Evolutionary conservation across 53 echinoderm and acorn worm genomes (phyloP).

Genomic region (Echinometra lucunter): DNA sequence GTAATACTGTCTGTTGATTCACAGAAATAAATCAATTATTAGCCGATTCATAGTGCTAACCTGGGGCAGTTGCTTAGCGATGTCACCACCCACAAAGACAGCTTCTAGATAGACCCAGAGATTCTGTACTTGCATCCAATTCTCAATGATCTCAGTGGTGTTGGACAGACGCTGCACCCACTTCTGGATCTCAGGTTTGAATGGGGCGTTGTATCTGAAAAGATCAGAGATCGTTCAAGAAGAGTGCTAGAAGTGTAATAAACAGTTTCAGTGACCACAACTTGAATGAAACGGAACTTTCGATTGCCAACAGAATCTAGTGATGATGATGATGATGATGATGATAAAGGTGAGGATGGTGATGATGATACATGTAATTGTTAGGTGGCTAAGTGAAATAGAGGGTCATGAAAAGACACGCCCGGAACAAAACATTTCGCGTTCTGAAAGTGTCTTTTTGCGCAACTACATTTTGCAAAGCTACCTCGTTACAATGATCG

Average conservation of each 20-base stretch:
- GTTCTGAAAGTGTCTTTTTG: no score
- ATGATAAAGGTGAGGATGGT: neutral
- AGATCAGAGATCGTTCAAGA: neutral
- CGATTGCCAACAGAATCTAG: neutral
- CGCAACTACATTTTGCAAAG: no score
- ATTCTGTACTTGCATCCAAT: constrained; percentile 99
- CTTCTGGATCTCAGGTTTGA: constrained; percentile 99
- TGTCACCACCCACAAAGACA: constrained; percentile 99
- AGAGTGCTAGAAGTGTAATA: neutral
- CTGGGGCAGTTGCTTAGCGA: constrained; percentile 99
- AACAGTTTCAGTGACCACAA: neutral
- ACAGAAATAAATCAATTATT: no score
- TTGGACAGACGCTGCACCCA: constrained; percentile 99
- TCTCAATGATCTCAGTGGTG: constrained; percentile 99
- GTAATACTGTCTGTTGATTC: no score
- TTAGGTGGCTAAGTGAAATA: no score
- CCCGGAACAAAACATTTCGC: no score
- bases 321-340: neutral
- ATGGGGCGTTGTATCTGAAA: constrained; percentile 97
- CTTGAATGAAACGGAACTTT: neutral
- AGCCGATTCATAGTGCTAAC: constrained; percentile 56
- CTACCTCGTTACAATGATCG: no score
- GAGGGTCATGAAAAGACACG: no score
- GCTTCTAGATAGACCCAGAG: constrained; percentile 99
- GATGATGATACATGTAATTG: no score